These are phyloP conservation scores for Sebastes kiyomatsui DNA, from an alignment of 2,797 vertebrate genomes.

Conservation along the genomic window DNA sequence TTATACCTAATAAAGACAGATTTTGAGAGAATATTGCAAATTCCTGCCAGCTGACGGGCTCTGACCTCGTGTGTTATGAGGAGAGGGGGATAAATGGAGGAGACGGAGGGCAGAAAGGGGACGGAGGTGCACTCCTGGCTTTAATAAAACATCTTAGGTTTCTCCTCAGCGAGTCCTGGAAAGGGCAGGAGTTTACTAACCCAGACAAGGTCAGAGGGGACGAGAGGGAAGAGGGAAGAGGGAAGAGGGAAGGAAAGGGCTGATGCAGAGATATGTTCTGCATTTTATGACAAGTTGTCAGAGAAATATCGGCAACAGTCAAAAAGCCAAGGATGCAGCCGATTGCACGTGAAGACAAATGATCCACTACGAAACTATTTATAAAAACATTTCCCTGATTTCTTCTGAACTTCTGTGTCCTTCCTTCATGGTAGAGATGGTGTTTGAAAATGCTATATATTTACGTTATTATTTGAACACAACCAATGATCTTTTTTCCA, in stretches of 20 bases:
- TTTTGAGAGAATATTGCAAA: constrained; percentile 35
- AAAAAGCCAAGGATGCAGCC: too few species aligned
- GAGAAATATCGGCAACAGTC: too few species aligned
- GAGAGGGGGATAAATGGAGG: constrained; percentile 27
- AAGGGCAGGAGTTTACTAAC: constrained; percentile 11
- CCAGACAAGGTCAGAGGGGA: constrained; percentile 10
- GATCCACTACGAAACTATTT: too few species aligned
- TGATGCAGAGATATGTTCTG: not conserved
- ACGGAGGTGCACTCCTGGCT: constrained; percentile 21
- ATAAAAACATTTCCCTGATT: too few species aligned
- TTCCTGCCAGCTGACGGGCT: constrained; percentile 13
- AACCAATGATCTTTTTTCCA: not conserved
- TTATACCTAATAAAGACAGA: constrained; percentile 12
- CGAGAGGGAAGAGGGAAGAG: not conserved
- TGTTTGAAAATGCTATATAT: not conserved
- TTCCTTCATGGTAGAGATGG: too few species aligned
- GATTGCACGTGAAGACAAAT: too few species aligned
- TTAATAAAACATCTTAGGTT: constrained; percentile 53
- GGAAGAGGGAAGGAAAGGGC: not conserved
- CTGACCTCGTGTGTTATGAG: constrained; percentile 19
- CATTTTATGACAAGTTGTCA: not conserved
- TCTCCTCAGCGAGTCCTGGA: constrained; percentile 18
- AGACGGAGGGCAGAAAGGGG: constrained; percentile 2
- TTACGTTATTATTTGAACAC: too few species aligned
- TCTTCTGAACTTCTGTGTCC: too few species aligned